These are phyloP conservation scores for Drosophila anceps DNA, from an alignment of 2,888 invertebrate species.

Conservation along the genomic window DNA sequence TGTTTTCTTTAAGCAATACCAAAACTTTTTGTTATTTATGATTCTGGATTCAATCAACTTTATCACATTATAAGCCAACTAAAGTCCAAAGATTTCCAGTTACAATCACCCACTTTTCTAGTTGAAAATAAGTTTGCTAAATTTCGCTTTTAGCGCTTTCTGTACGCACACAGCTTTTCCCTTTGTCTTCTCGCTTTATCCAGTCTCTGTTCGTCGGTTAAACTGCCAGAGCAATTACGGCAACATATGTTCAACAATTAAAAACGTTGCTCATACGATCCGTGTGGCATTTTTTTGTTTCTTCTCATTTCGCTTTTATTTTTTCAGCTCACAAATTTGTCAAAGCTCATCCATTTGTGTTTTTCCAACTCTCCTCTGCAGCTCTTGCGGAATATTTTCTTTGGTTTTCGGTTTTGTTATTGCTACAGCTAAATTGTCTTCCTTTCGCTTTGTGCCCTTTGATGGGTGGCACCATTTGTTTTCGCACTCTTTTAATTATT, in stretches of 20 bases:
- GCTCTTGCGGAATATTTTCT: conserved; percentile 27
- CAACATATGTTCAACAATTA: conserved; percentile 73
- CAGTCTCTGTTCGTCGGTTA: conserved; percentile 31
- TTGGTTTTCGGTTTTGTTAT: conserved; percentile 25
- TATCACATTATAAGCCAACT: background rate
- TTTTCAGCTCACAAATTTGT: conserved; percentile 39
- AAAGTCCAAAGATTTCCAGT: background rate
- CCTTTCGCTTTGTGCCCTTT: conserved; percentile 19
- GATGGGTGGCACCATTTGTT: conserved; percentile 45
- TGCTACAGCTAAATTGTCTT: conserved; percentile 36
- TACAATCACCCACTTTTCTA: background rate
- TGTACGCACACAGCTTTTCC: background rate
- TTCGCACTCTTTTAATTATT: conserved; percentile 44
- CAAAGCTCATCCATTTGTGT: conserved; percentile 32
- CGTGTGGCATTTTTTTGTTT: conserved; percentile 41
- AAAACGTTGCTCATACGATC: conserved; percentile 67
- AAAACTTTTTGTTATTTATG: background rate
- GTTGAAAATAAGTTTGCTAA: background rate
- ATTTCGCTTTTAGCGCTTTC: background rate
- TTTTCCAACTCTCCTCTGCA: background rate
- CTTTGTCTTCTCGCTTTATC: background rate
- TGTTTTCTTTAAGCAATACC: no score
- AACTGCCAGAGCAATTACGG: conserved; percentile 67
- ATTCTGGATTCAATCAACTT: background rate
- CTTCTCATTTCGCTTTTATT: conserved; percentile 11